Base-by-base conservation (phyloP, 1,140 invertebrate genomes). In the Parapsyche elsis region DNA sequence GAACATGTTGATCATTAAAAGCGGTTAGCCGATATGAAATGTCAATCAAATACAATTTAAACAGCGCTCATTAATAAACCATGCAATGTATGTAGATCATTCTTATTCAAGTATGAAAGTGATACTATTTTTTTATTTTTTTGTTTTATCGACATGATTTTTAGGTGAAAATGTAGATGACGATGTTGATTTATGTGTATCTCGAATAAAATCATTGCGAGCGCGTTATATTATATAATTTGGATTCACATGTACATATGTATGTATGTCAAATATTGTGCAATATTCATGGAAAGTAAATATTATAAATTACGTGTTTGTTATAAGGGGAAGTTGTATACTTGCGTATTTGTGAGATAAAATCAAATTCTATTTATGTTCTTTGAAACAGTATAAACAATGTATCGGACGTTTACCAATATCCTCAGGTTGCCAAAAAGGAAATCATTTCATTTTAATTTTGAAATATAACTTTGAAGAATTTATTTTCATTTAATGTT, bases 241-340 rank as follows among this genome's bases (percentile, higher is more conserved):
- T 21, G 57, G 16, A 61, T 61, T 61, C 57, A 21, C 57, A 21
- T 61, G 9, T 61, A 61, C 57, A 21, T 16, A 21, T 61, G 9
- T 61, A 61, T 61, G 57, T 61, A 19, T 61, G 57, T 61, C 57
- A 61, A 61, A 61, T 61, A 19, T 61, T 61, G 57, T 61, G 57
- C 57, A 61, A 61, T 19, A 21, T 16, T 61, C 9, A 61, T 61
- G 21, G 57, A 61, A 61, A 61, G 57, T 21, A 61, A 61, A 61
- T 19, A 61, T 61, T 61, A 19, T 19, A 9, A 21, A 61, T 61
- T 61, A 19, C 57, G 14, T 19, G 57, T 61, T 16, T 61, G n/a
- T n/a, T n/a, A 7, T 14, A 21, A 19, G 10, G 12, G 12, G 49
- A 61, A 19, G 2, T 19, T 61, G 16, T 61, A 1, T 16, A 19